Evolutionary conservation across 2,797 vertebrate species (phyloP), one percentile per base, ranked within the genome.

Genomic region (Lagodon rhomboides): DNA sequence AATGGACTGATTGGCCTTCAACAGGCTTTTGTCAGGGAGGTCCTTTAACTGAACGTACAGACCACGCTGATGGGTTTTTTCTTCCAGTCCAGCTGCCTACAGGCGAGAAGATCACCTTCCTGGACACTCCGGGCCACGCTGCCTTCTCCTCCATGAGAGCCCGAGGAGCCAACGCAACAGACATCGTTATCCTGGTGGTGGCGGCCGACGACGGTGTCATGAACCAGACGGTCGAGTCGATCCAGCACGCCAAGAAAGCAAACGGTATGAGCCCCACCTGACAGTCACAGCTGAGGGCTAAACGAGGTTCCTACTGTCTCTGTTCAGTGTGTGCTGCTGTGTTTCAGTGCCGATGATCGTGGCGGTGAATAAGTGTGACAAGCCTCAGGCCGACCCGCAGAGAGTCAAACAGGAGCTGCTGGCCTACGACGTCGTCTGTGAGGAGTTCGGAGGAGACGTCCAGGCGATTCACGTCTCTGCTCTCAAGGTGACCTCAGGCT

Each of bases 141-240:
- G 98, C 98, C 18, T 99, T 99, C 71, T 97, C 97, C 77, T 95
- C 97, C 79, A 98, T 99, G 96, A 93, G 98, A 78, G 97, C 96
- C 0, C 95, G 98, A 9, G 98, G 98, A 18, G 96, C 97, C 65
- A 76, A 90, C 0, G 95, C 97, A 82, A 99, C 98, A 0, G 98
- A 99, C 92, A 97, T 99, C 0, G 83, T 99, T 30, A 89, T 99
- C 61, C 88, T 99, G 85, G 98, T 99, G 47, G 96, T 99, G 49
- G 98, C 98, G 0, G 98, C 98, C 0, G 98, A 99, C 63, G 98
- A 99, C 0, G 98, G 98, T 1, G 97, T 99, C 18, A 98, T 98
- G 98, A 94, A 96, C 23, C 98, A 99, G 91, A 99, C 98, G 0
- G 17, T 97, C 0, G 98, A 99, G 90, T 99, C 97, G 79, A 97